Evolutionary conservation across 1,140 invertebrate species (phyloP).

Genomic region (Zaprionus ornatus): DNA sequence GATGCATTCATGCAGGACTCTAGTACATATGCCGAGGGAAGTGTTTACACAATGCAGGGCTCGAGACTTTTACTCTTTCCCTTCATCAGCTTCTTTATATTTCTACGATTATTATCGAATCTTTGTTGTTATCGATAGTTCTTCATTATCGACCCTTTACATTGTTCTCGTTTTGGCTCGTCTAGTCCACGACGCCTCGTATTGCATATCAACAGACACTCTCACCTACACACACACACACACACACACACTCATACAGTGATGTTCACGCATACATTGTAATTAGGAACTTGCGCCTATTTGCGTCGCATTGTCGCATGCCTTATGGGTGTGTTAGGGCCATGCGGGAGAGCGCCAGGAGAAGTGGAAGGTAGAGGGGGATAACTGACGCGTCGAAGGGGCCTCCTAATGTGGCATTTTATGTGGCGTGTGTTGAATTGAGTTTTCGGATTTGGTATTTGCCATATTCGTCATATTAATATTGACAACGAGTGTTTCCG

Average conservation of each 20-base stretch:
- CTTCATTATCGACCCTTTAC: neutral
- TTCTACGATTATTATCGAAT: neutral
- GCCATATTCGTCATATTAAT: conserved; percentile 81
- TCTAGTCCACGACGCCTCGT: conserved; percentile 23
- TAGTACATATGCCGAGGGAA: neutral
- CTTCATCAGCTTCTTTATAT: too few species aligned
- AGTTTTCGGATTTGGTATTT: conserved; percentile 80
- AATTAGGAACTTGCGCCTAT: conserved; percentile 68
- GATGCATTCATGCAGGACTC: too few species aligned
- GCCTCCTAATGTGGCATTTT: conserved; percentile 74
- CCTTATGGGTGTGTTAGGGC: conserved; percentile 19
- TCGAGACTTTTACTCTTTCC: neutral
- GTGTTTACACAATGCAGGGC: neutral
- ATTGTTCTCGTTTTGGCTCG: conserved; percentile 45
- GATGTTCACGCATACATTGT: conserved; percentile 11
- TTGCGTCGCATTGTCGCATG: conserved; percentile 26
- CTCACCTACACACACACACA: conserved; percentile 23
- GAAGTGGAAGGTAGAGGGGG: neutral
- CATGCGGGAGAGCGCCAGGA: neutral
- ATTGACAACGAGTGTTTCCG: conserved; percentile 81
- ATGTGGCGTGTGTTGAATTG: conserved; percentile 78
- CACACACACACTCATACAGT: neutral
- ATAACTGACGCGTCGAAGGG: conserved; percentile 10
- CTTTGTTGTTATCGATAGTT: neutral
- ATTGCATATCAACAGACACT: conserved; percentile 1